A percentile compares a stretch with the other conserved stretches of the same genome.
Conservation (phyloP, 2,113 vertebrate genomes). For the Heterotis niloticus region DNA sequence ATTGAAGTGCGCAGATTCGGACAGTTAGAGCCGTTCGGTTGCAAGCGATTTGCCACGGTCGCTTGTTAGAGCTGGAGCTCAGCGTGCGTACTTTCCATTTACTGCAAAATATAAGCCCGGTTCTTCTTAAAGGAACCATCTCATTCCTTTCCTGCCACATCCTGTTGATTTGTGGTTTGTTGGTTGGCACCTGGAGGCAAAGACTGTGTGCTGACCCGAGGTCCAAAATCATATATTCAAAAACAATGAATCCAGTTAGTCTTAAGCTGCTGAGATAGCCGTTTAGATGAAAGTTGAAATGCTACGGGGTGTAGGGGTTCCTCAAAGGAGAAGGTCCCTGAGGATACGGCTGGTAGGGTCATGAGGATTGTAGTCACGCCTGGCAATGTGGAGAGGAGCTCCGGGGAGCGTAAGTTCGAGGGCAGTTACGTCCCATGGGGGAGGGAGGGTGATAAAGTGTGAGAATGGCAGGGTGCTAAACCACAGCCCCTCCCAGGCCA, state of each 20-base stretch:
- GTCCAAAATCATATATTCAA: neutral
- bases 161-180: neutral
- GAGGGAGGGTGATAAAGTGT: slow-evolving; percentile 30
- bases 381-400: slow-evolving; percentile 37
- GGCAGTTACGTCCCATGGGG: slow-evolving; percentile 29
- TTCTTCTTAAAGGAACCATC: neutral
- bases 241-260: no score
- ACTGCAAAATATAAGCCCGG: neutral
- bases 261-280: no score
- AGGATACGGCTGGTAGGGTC: neutral
- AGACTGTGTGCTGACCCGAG: neutral
- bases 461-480: slow-evolving; percentile 44
- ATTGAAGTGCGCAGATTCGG: neutral
- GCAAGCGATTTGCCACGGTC: neutral
- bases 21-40: neutral
- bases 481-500: slow-evolving; percentile 28
- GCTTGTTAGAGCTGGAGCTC: neutral
- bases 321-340: neutral
- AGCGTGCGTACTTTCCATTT: neutral
- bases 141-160: neutral
- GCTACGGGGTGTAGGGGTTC: neutral
- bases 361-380: slow-evolving; percentile 22
- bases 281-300: neutral
- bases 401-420: slow-evolving; percentile 31
- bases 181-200: neutral